Conservation (phyloP, 2,888 invertebrate species). For the Neelides folsomi region DNA sequence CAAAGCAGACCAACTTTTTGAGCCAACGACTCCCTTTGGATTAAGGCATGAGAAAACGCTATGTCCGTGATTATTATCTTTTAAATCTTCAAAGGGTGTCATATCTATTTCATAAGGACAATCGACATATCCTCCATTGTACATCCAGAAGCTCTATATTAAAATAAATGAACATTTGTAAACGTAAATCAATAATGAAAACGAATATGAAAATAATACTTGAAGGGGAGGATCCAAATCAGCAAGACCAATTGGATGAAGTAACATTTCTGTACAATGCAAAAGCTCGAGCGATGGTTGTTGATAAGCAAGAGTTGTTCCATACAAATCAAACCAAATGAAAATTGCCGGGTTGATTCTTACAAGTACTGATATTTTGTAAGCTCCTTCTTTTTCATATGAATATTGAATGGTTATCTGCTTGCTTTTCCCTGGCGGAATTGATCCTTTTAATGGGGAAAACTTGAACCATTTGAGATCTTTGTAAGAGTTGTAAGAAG, state of each 20-base stretch:
- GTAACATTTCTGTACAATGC: constrained; percentile 13
- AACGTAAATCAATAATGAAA: not conserved
- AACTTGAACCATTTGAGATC: constrained; percentile 10
- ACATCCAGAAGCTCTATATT: constrained; percentile 20
- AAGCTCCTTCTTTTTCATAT: constrained; percentile 12
- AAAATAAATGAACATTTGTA: not conserved
- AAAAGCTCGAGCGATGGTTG: constrained; percentile 18
- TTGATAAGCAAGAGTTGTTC: constrained; percentile 12
- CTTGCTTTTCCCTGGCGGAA: constrained; percentile 14
- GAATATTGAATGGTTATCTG: constrained; percentile 16
- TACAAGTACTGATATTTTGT: constrained; percentile 19
- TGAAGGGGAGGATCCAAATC: constrained; percentile 29
- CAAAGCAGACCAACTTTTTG: constrained; percentile 19
- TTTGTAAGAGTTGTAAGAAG: not conserved
- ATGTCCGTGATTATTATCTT: constrained; percentile 25
- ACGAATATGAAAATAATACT: constrained; percentile 4
- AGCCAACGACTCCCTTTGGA: constrained; percentile 14
- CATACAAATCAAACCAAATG: constrained; percentile 24
- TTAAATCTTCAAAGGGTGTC: constrained; percentile 20
- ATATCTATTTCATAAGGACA: constrained; percentile 16
- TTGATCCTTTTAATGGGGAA: constrained; percentile 9
- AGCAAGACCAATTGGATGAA: constrained; percentile 19
- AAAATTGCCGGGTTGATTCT: constrained; percentile 25
- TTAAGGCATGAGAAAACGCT: constrained; percentile 23
- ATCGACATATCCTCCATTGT: constrained; percentile 22